These are phyloP conservation scores for Endomychus coccineus DNA, from an alignment of 2,888 invertebrate genomes.

Conservation along the genomic window DNA sequence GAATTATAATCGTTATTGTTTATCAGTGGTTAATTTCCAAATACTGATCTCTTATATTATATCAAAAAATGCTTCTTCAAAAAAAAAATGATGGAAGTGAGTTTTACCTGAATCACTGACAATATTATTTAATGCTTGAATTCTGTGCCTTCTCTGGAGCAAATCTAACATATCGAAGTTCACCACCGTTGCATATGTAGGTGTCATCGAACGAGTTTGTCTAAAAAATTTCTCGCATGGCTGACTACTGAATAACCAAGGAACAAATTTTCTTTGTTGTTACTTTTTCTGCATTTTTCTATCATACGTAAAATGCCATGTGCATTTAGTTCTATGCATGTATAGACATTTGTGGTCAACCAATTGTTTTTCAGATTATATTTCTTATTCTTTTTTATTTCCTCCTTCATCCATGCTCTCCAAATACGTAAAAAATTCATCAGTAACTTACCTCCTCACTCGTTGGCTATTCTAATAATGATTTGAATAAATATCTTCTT, in stretches of 20 bases:
- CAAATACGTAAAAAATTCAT: constrained; percentile 4
- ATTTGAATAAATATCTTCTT: too few species aligned
- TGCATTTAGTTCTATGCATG: constrained; percentile 8
- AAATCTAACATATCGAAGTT: constrained; percentile 5
- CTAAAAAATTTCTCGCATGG: constrained; percentile 6
- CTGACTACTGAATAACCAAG: constrained; percentile 8
- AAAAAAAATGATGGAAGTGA: too few species aligned
- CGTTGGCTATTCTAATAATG: too few species aligned
- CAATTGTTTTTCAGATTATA: constrained; percentile 6
- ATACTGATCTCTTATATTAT: too few species aligned
- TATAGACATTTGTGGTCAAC: constrained; percentile 4
- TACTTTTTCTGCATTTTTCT: too few species aligned
- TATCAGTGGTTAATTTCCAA: too few species aligned
- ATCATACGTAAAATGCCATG: constrained; percentile 4
- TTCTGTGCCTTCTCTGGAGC: constrained; percentile 4
- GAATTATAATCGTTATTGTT: too few species aligned
- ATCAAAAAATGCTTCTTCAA: too few species aligned
- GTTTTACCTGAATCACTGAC: constrained; percentile 6
- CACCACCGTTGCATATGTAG: constrained; percentile 6
- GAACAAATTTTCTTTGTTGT: too few species aligned
- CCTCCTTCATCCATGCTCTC: constrained; percentile 9
- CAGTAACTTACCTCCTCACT: too few species aligned
- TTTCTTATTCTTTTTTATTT: constrained; percentile 2
- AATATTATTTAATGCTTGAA: constrained; percentile 4
- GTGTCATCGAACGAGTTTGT: constrained; percentile 4